These are phyloP conservation scores for Noctua fimbriata DNA, from an alignment of 2,888 invertebrate species.

Conservation along the genomic window DNA sequence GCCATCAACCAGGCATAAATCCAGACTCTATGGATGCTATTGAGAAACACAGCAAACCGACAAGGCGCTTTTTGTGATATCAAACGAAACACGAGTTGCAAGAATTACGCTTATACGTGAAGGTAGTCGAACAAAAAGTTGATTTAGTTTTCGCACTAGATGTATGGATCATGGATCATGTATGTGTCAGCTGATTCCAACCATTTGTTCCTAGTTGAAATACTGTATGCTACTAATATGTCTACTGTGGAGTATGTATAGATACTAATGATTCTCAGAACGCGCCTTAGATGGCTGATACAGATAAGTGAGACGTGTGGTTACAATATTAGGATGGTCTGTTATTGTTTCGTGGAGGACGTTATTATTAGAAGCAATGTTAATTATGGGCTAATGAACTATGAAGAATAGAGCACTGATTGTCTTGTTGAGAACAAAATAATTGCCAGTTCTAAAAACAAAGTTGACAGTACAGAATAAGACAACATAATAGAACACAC, in stretches of 20 bases:
- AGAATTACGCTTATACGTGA: too few species aligned
- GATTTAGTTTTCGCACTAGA: too few species aligned
- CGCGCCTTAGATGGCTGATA: constrained; percentile 30
- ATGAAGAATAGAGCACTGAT: constrained; percentile 2
- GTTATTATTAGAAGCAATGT: constrained; percentile 36
- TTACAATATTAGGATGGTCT: constrained; percentile 29
- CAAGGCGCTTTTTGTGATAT: too few species aligned
- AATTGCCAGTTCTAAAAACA: background rate
- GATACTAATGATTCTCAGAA: constrained; percentile 47
- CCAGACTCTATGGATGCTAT: background rate
- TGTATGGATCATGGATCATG: too few species aligned
- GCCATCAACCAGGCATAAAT: background rate
- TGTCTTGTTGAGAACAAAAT: background rate
- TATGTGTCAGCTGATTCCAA: background rate
- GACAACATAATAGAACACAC: background rate
- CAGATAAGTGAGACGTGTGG: constrained; percentile 33
- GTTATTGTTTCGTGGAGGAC: constrained; percentile 45
- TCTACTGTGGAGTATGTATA: background rate
- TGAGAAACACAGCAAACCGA: too few species aligned
- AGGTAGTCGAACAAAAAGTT: too few species aligned
- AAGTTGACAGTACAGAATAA: background rate
- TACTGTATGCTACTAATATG: background rate
- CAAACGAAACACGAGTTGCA: too few species aligned
- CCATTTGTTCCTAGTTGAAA: background rate
- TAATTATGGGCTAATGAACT: constrained; percentile 24